A percentile compares a stretch with the other conserved stretches of the same genome.
Evolutionary conservation across 1,140 invertebrate species (phyloP).

Genomic region (Hypsibius dujardini): DNA sequence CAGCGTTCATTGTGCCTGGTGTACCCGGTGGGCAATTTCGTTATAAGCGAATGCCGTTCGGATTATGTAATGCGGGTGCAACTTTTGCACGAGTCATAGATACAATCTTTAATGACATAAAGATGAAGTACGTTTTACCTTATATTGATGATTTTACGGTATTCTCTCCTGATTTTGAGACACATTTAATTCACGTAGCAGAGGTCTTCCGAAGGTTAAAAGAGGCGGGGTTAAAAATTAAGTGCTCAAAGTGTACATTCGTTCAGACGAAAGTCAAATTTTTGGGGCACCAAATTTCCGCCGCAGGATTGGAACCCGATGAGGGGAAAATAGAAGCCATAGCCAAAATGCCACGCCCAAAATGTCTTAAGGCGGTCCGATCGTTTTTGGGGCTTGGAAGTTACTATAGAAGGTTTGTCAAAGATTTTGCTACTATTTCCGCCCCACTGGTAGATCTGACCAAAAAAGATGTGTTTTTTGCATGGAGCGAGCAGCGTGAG

Average conservation of each 20-base stretch:
- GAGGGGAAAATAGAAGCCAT: conserved; percentile 20
- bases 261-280: conserved; percentile 14
- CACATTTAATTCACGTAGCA: background rate
- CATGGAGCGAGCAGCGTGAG: background rate
- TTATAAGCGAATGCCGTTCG: background rate
- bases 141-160: conserved; percentile 3
- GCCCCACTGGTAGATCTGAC: conserved; percentile 12
- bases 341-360: conserved; percentile 20
- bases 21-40: background rate
- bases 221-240: background rate
- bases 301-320: background rate
- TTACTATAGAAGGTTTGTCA: conserved; percentile 32
- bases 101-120: background rate
- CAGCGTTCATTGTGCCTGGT: conserved; percentile 7
- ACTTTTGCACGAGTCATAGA: background rate
- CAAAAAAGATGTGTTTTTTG: conserved; percentile 2
- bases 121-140: background rate
- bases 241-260: background rate
- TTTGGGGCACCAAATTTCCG: background rate
- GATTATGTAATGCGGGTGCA: background rate
- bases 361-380: conserved; percentile 22
- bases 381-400: conserved; percentile 29
- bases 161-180: conserved; percentile 1
- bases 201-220: background rate
- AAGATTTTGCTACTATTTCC: conserved; percentile 23